Evolutionary conservation across 2,888 invertebrate genomes (phyloP), one percentile per base, ranked within the genome.

Genomic region (Punctoribates punctum): DNA sequence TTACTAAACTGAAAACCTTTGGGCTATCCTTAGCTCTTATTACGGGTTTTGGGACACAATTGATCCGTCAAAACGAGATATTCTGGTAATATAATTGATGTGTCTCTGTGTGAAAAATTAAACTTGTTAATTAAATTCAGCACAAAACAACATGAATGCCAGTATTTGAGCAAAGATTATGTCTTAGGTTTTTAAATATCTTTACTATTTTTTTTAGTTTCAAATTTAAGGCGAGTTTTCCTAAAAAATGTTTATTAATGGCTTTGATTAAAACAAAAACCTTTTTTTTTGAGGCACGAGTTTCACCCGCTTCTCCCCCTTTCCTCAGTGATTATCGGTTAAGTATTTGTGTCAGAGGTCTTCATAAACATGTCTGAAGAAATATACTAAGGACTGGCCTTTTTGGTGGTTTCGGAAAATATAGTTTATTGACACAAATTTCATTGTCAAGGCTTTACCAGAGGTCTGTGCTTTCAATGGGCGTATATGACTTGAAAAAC

Each of bases 361-460:
- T 17, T 3, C 54, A n/a, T n/a, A 54, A 11, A 54, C 3, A 20
- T 34, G 34, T 34, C 8, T 34, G 20, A 2, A 54, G 20, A 20
- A 54, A 54, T 54, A 20, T 20, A n/a, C 20, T n/a, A 54, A 54
- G 5, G 1, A 6, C 3, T 54, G 17, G 20, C 8, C 54, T 20
- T 54, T 54, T 54, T n/a, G 34, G 8, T 8, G 34, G 34, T 34
- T 34, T 34, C 34, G 34, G 34, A 5, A 34, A n/a, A n/a, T n/a
- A 34, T 54, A 54, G 20, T 54, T 54, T 54, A 54, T 54, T 54
- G 54, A 54, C 54, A 54, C 54, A 20, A 54, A 54, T 54, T 54
- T 54, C 54, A 54, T 54, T 54, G 54, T 54, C 54, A 54, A 54
- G 54, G 54, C n/a, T 54, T 54, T 54, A 20, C 8, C 13, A 17